Evolutionary conservation across 2,113 vertebrate genomes (phyloP).

Genomic region (Nycticebus coucang): DNA sequence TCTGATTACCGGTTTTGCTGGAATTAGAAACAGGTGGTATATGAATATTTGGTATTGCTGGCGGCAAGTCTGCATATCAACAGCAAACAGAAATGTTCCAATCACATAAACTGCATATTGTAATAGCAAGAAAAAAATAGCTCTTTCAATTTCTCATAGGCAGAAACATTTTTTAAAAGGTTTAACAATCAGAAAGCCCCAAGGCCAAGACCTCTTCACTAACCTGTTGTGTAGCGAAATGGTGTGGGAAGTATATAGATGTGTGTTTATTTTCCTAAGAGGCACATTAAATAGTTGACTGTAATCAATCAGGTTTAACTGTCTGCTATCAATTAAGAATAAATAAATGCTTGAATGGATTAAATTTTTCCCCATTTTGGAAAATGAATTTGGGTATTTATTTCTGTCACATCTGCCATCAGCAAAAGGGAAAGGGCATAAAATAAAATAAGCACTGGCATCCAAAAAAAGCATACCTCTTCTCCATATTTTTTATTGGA

Average conservation of each 20-base stretch:
- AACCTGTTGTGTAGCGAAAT: neutral
- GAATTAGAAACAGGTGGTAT: conserved; percentile 66
- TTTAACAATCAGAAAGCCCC: neutral
- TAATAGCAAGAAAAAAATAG: conserved; percentile 47
- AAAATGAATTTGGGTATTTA: conserved; percentile 60
- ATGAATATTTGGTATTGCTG: conserved; percentile 35
- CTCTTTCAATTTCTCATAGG: conserved; percentile 3
- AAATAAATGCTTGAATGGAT: conserved; percentile 63
- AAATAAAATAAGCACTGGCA: conserved; percentile 40
- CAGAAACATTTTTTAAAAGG: neutral
- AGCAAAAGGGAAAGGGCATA: conserved; percentile 21
- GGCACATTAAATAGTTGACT: neutral
- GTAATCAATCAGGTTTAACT: conserved; percentile 46
- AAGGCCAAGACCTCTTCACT: neutral
- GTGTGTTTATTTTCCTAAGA: conserved; percentile 45
- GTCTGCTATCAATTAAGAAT: conserved; percentile 17
- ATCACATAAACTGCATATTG: conserved; percentile 60
- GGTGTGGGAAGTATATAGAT: neutral
- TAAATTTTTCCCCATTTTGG: conserved; percentile 47
- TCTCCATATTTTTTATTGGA: conserved; percentile 68
- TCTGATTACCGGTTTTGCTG: conserved; percentile 60
- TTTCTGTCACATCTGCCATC: conserved; percentile 58
- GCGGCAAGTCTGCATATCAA: conserved; percentile 47
- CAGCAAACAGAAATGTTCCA: conserved; percentile 73
- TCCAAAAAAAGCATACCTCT: conserved; percentile 5